Base-by-base conservation (phyloP, 2,888 invertebrate species). In the Patella ulyssiponensis region DNA sequence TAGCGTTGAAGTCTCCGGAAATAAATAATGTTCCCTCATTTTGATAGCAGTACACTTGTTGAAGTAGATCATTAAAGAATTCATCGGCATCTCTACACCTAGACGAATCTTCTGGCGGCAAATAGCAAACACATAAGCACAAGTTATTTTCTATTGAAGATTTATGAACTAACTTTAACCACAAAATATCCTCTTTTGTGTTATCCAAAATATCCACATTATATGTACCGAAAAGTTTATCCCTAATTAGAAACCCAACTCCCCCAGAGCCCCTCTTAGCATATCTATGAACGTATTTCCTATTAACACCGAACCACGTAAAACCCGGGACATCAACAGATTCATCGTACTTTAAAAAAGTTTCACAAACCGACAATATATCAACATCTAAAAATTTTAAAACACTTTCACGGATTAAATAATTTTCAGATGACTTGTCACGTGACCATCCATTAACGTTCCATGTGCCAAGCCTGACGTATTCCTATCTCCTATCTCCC, bases 191-290 rank as follows among this genome's bases (percentile, higher is more conserved):
- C 11, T 64, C 64, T 23, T 20, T 23, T 20, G 64, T 20, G 7
- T 14, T n/a, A 1, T 64, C 64, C n/a, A 64, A 27, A 72, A 72
- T 44, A 72, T 52, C 54, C n/a, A 70, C 70, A 44, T 72, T 2
- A 53, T 71, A 76, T 23, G 33, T 33, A 33, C 64, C 44, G n/a
- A 71, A 76, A 76, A 72, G 17, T 20, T 54, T 27, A 27, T 27
- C 27, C 54, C 71, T 71, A 33, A 76, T 71, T 70, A 76, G 72
- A 15, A 76, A 54, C 27, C 76, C 76, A 33, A 76, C 76, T 33
- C 76, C 76, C 4, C 76, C 76, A 15, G 76, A 77, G n/a, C 77
- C 77, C 69, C 70, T 44, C 52, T 54, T 69, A 11, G 77, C 77
- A 69, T 74, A 69, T 23, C 33, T 58, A 73, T 77, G 77, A 20